phyloP scores from a whole-genome alignment of 2,888 invertebrate genomes.

The Epistrophe eligans region DNA sequence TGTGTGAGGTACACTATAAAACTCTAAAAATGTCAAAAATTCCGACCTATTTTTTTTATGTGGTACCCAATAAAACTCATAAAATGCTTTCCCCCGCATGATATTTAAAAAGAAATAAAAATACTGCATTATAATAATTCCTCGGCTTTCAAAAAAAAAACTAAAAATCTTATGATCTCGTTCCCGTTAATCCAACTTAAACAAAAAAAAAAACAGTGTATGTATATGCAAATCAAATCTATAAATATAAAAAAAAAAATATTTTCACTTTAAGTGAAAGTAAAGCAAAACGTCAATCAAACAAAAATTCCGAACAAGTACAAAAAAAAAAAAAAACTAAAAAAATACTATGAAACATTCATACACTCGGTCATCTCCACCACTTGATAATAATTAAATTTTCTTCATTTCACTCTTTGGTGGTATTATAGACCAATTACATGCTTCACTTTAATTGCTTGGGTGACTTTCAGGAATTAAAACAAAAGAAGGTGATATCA shows the following conservation, averaged over 20 bases:
- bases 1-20: too few species aligned
- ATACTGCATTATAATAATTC: too few species aligned
- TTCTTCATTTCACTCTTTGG: constrained; percentile 61
- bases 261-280: constrained; percentile 47
- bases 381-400: constrained; percentile 58
- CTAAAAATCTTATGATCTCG: too few species aligned
- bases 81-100: too few species aligned
- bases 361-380: constrained; percentile 36
- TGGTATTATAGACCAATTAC: constrained; percentile 50
- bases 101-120: too few species aligned
- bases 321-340: constrained; percentile 35
- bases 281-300: constrained; percentile 50
- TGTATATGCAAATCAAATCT: constrained; percentile 34
- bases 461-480: constrained; percentile 61
- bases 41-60: too few species aligned
- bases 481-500: constrained; percentile 68
- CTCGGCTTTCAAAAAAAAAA: too few species aligned
- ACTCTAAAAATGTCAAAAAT: too few species aligned
- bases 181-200: too few species aligned
- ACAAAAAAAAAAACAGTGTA: not conserved
- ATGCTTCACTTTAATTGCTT: constrained; percentile 59
- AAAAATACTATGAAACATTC: constrained; percentile 19
- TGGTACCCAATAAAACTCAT: too few species aligned
- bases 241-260: not conserved
- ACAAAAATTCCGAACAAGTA: constrained; percentile 34